Base-by-base conservation (phyloP, 1,140 invertebrate genomes). In the Telenomus remus region DNA sequence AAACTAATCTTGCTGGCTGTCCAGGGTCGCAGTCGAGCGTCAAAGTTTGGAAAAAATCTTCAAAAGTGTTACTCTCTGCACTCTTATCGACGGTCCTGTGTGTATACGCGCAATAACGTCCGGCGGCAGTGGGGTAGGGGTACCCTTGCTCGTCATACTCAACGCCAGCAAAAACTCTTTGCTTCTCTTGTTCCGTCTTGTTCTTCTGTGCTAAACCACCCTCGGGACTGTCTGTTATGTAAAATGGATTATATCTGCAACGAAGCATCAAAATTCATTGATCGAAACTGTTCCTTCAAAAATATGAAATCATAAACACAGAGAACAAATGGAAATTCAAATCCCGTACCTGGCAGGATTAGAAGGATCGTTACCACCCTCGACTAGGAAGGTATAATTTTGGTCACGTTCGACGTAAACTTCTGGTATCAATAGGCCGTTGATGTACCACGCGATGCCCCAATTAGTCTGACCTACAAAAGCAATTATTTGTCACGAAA, bases 371-470 rank as follows among this genome's bases (percentile, higher is more conserved):
- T 91, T 91, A 75, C 95, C 95, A 70, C 94, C 94, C 87, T 96
- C 94, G 0, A 96, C 92, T 11, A 91, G 88, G 82, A 97, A 98
- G 42, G 93, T 95, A 87, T 98, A 98, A 0, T 93, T 97, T 85
- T 93, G 90, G 27, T 96, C 96, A 61, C 96, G 88, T 83, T 96
- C 94, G 39, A 98, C 94, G 53, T 94, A 95, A 6, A 98, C 89
- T 84, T 98, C 96, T 0, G 97, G 96, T 72, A 96, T 96, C 6
- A 98, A 89, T 71, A 92, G 88, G 79, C 96, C 96, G 85, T 98
- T 98, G 77, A 98, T 93, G 87, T 97, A 98, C 95, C 95, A 98
- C 8, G 95, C 95, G 70, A 97, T 95, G 35, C 95, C 95, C 92
- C 95, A 96, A 0, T 94, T 95, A 6, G 94, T 92, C 76, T 92